Evolutionary conservation across 64 coral and sea anemone genomes (phyloP), one percentile per base, ranked within the genome.

Genomic region (Orbicella faveolata): DNA sequence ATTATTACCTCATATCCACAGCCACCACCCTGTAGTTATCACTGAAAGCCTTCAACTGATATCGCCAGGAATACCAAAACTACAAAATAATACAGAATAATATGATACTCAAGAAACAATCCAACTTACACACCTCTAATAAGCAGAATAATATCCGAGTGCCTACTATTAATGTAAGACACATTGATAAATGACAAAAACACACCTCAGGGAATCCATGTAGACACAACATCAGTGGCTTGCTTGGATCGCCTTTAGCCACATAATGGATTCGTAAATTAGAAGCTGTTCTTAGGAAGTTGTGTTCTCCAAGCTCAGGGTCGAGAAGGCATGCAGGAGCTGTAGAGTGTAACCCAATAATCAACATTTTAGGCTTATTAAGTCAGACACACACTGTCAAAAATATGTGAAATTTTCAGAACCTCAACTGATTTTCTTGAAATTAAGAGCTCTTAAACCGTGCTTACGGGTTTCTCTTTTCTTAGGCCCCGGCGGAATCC

Each of bases 171-270:
- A 30, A 30, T 30, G 30, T 30, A 59, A 1, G 15, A 59, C 55
- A 59, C 55, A 59, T 59, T 8, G 55, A 8, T 59, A 59, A 59
- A 12, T 61, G 17, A 63, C 21, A 36, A 36, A 59, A 77, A 23
- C 52, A 25, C 74, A 98, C 96, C 96, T 98, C 96, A n/a, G 96
- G 96, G 74, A 92, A 98, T 6, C 96, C 96, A 88, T 98, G 96
- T 10, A 98, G 34, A 63, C 88, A 98, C 34, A 98, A 87, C 93
- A 98, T 94, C 4, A 98, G 78, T 12, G 96, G 93, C 61, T 90
- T 92, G 3, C 57, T 61, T 39, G 86, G 67, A 36, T 98, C 90
- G 4, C 96, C 96, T 52, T 94, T 98, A 64, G 90, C 86, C 33
- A 98, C 87, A 83, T 98, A 98, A 62, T 98, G 93, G 23, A 98